These are phyloP conservation scores for Pristionchus maxplancki DNA, from an alignment of 2,888 invertebrate genomes.

Conservation along the genomic window DNA sequence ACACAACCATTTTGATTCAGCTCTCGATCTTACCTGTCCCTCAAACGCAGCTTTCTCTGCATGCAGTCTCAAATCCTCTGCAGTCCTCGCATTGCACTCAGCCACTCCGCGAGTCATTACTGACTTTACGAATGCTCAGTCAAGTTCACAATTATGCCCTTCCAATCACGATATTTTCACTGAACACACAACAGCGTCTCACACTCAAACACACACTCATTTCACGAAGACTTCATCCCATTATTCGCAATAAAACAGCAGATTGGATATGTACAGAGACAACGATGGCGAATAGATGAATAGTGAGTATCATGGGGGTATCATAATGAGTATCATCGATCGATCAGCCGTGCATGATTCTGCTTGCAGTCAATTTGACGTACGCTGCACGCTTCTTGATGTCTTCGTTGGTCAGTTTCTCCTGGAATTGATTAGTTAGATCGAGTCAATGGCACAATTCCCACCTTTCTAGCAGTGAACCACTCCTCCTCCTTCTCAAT, in stretches of 20 bases:
- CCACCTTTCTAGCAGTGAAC: not conserved
- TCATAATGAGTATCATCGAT: no score
- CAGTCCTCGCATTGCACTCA: slow-evolving; percentile 1
- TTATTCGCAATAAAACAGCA: not conserved
- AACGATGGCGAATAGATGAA: not conserved
- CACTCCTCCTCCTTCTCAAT: not conserved
- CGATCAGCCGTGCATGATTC: not conserved
- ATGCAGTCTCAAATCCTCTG: not conserved
- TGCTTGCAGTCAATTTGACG: not conserved
- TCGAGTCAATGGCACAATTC: not conserved
- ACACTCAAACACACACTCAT: no score
- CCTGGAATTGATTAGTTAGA: not conserved
- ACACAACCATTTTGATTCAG: not conserved
- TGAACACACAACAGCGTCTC: not conserved
- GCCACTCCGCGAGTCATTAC: not conserved
- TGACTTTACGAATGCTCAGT: not conserved
- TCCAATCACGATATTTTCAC: not conserved
- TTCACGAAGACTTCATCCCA: no score
- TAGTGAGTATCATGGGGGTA: not conserved
- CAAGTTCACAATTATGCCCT: not conserved
- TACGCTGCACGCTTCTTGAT: no score
- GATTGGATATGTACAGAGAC: not conserved
- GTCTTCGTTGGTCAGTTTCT: not conserved
- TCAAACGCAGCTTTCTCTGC: slow-evolving; percentile 11
- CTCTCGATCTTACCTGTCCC: not conserved